Evolutionary conservation across 2,888 invertebrate genomes (phyloP).

Genomic region (Cephus sareptanus): DNA sequence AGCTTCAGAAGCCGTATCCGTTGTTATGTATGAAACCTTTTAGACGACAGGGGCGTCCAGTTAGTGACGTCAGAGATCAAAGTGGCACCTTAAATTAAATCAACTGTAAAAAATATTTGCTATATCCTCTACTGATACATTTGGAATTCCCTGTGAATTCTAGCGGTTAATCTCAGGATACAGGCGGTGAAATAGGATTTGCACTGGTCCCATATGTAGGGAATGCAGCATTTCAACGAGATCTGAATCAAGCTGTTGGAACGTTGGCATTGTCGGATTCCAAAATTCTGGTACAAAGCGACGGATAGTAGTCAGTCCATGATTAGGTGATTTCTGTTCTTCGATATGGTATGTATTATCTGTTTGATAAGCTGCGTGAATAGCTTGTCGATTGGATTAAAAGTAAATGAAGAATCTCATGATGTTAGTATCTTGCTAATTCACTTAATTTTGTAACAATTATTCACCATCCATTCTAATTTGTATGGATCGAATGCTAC

Average conservation of each 20-base stretch:
- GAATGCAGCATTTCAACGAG: neutral
- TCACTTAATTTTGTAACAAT: neutral
- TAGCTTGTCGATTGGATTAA: neutral
- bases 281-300: neutral
- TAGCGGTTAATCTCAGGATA: neutral
- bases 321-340: neutral
- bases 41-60: neutral
- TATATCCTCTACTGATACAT: neutral
- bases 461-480: neutral
- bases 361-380: neutral
- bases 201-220: neutral
- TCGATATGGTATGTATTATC: neutral
- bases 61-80: neutral
- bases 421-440: neutral
- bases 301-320: neutral
- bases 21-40: neutral
- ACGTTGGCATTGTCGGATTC: neutral
- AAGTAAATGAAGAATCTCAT: neutral
- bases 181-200: neutral
- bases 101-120: neutral
- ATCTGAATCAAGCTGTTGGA: neutral
- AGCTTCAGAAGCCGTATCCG: neutral
- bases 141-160: neutral
- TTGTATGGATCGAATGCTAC: neutral
- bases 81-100: neutral